Evolutionary conservation across 2,797 vertebrate genomes (phyloP), one percentile per base, ranked within the genome.

Genomic region (Phrynocephalus forsythii): DNA sequence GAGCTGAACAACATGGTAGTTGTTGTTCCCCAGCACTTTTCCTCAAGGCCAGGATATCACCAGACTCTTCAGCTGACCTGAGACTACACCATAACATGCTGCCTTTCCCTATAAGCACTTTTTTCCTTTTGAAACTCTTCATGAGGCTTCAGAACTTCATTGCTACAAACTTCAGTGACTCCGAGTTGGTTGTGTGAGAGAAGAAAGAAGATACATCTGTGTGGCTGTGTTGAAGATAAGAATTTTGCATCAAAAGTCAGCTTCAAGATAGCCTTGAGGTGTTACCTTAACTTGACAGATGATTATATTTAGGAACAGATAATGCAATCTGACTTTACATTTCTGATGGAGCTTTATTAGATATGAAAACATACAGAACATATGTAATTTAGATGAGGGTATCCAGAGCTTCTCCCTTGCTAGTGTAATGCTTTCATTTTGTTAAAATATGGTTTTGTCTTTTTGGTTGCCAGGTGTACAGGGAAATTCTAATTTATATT

Each of bases 231-330:
- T 56, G 9, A n/a, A 72, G 30, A 5, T 72, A 66, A 0, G 33
- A 66, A 7, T 28, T 16, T 30, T 85, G 28, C 28, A 15, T 16
- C 28, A 26, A 85, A 85, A 15, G n/a, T 68, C 73, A 67, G 3
- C 10, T 9, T 77, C 48, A 85, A 30, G 30, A 13, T 44, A 79
- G 20, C 33, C 73, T 28, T 81, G 48, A 90, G 82, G 28, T 24
- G 80, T 20, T 48, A 71, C 60, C 69, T 73, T 84, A 88, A 33
- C 28, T 60, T 0, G 66, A 75, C 60, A 87, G 44, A 75, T 86
- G 50, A n/a, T n/a, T 33, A 75, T 66, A 66, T 73, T 87, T 66
- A 87, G 79, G 52, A 75, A 87, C 22, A 6, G 28, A 18, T 82
- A 75, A 76, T 75, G 56, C 50, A 82, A 50, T 75, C 18, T 63